Base-by-base conservation (phyloP, 2,888 invertebrate species). In the Polydrusus pterygomalis region DNA sequence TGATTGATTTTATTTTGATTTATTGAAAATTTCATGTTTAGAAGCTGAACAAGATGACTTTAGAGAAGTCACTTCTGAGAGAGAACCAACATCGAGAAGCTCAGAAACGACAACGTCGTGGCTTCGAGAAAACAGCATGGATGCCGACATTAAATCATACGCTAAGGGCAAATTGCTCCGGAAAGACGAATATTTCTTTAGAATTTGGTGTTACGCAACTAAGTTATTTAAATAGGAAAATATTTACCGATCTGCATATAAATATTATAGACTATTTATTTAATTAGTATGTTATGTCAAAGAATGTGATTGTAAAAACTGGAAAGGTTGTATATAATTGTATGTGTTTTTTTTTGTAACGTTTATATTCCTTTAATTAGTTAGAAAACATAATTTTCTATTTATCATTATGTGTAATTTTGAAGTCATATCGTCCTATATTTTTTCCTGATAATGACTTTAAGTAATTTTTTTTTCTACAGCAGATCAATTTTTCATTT, bases 161-260 rank as follows among this genome's bases (percentile, higher is more conserved):
- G 95, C 96, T n/a, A 92, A 95, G 81, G 94, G 95, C 79, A 93
- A 94, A 75, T 90, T 97, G 68, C 90, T 96, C 67, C 91, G 95
- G 80, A 92, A 94, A 83, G 96, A 97, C 87, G 97, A 97, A 89
- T 97, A 97, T 90, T 97, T 97, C 93, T 97, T 97, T 93, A 92
- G 95, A 82, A 94, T 97, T 88, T 97, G 95, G 95, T 93, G 94
- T 87, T 93, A 95, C 84, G 95, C 95, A 81, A 94, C 94, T 83
- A 93, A 95, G 87, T 90, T 95, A 77, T 95, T 95, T 88, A 94
- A 95, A 89, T 95, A 91, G 76, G 77, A 20, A 0, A 7, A 34
- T 54, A 30, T 8, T 25, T 49, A 13, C 20, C 45, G 34, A 38
- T 30, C 11, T 17, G 34, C 25, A 38, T 13, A 18, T 34, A 63